Base-by-base conservation (phyloP, 92 coral and sea anemone species). In the Paragorgia papillata region DNA sequence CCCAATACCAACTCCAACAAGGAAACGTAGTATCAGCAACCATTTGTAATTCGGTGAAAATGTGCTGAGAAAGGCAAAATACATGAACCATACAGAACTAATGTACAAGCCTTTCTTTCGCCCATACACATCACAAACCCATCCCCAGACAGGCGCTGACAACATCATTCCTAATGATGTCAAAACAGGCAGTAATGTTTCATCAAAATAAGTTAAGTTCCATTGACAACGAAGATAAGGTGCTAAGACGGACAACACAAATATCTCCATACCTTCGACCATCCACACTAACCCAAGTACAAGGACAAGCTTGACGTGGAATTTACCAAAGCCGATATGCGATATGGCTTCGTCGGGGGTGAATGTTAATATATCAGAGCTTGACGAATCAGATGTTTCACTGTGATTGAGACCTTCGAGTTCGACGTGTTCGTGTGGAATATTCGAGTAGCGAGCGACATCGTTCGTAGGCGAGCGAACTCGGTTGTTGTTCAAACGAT, bases 241-340 rank as follows among this genome's bases (percentile, higher is more conserved):
- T 18, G 84, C 84, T 39, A 86, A 58, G 26, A 86, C 80, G 12
- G 90, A 71, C 76, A 86, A 64, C 46, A 86, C 56, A 73, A 82
- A 75, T 24, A 86, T 80, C 75, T 86, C 90, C 84, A 86, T 54
- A 55, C 87, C 81, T 57, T 86, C 90, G 1, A 82, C 85, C 87
- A 86, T 82, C 90, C 84, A 61, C 12, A 58, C 60, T 53, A 65
- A 79, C 10, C 87, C 87, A 67, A 81, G 62, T 81, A 86, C 84
- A 13, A 86, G 60, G 9, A 78, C 85, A 15, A 86, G 87, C 19
- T 75, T 63, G 0, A 86, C 40, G 66, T 86, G 90, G 57, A 75
- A 86, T 24, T 70, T 77, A 9, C 90, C 90, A 73, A 82, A 82
- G 13, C 90, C 90, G 24, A 82, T 71, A 26, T 76, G 39, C 33